Base-by-base conservation (phyloP, 1,140 invertebrate species). In the Radopholus similis region DNA sequence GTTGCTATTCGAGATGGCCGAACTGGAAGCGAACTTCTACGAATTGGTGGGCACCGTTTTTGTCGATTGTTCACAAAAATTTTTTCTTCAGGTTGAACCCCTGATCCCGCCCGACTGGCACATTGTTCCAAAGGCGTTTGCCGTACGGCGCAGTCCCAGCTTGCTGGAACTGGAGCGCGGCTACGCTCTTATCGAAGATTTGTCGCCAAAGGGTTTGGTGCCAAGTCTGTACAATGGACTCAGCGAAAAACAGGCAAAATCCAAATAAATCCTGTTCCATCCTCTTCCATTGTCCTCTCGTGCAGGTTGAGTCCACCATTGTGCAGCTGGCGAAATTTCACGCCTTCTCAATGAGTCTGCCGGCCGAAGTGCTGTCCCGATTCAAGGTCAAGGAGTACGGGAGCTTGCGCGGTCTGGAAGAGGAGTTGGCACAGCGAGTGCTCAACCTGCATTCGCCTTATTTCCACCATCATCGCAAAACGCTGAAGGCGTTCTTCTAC, bases 221-320 rank as follows among this genome's bases (percentile, higher is more conserved):
- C 18, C 59, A 26, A 30, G 47, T 47, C 35, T 62, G 40, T 62
- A 62, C 18, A 40, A 62, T 21, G 59, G 59, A 15, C 30, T 62
- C 32, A 62, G 32, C 49, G 49, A 35, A 18, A 40, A 26, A 62
- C 59, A 62, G 23, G 59, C 38, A 28, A 42, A 28, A n/a, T n/a
- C n/a, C n/a, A n/a, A n/a, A n/a, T n/a, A n/a, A n/a, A n/a, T n/a
- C n/a, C n/a, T n/a, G n/a, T 38, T 32, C n/a, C 15, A 6, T 60
- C 42, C 3, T 23, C n/a, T 58, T 28, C 30, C 37, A 23, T n/a
- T 59, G 21, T 35, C 11, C n/a, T n/a, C n/a, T n/a, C 23, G 35
- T 35, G 38, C 18, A 64, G 63, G 44, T 64, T 11, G 44, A 64
- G 37, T 64, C 63, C n/a, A 32, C 63, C 23, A 54, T 64, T 57